Conservation (phyloP, 2,797 vertebrate genomes). For the Micromesistius poutassou region DNA sequence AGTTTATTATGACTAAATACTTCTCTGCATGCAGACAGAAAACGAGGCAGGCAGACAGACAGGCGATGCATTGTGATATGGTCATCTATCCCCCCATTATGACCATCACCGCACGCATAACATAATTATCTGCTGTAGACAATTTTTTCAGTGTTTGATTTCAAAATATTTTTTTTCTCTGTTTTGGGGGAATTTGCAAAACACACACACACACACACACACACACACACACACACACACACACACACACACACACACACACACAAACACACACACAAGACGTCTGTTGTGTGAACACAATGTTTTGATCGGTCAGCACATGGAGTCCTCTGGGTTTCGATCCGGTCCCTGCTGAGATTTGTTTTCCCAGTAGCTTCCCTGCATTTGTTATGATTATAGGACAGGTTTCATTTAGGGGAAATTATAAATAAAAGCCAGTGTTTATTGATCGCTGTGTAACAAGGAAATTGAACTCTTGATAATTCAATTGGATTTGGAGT, state of each 20-base stretch:
- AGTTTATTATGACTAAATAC: slow-evolving; percentile 55
- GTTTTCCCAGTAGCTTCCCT: slow-evolving; percentile 32
- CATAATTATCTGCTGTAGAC: no score
- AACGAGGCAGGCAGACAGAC: slow-evolving; percentile 57
- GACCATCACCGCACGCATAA: not conserved
- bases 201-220: no score
- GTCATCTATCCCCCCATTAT: slow-evolving; percentile 57
- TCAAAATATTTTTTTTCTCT: no score
- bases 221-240: no score
- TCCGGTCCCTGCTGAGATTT: slow-evolving; percentile 3
- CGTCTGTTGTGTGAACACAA: no score
- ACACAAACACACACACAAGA: no score
- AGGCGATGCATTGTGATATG: slow-evolving; percentile 63
- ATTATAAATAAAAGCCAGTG: slow-evolving; percentile 35
- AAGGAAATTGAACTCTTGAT: slow-evolving; percentile 51
- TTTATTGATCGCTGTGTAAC: slow-evolving; percentile 55
- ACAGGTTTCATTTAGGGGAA: slow-evolving; percentile 46
- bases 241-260: no score
- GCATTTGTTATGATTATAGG: slow-evolving; percentile 32
- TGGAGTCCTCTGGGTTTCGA: no score
- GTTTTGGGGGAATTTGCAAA: no score
- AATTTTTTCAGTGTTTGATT: no score
- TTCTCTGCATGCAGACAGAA: slow-evolving; percentile 59
- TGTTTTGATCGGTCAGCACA: no score
- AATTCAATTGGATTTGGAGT: slow-evolving; percentile 56